A percentile compares a stretch with the other conserved stretches of the same genome.
Evolutionary conservation across 2,797 vertebrate species (phyloP).

Genomic region (Periparus ater): DNA sequence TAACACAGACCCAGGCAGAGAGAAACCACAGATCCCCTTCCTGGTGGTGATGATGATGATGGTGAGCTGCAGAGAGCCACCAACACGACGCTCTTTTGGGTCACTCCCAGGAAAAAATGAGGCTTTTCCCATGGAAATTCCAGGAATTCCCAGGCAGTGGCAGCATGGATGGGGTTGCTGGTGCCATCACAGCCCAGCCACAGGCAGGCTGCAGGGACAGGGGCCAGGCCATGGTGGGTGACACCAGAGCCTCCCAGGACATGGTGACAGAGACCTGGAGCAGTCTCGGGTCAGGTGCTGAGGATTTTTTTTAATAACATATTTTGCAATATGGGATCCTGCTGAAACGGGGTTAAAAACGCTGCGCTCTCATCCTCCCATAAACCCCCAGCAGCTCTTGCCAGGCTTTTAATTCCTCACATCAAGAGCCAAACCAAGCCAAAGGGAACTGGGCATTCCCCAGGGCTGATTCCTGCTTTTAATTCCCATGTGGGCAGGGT

Average conservation of each 20-base stretch:
- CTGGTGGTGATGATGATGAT: background rate
- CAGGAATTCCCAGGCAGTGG: background rate
- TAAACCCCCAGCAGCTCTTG: background rate
- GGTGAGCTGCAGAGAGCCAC: background rate
- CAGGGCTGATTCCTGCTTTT: background rate
- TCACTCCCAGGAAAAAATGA: background rate
- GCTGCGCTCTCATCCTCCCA: fast-evolving
- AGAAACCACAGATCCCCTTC: background rate
- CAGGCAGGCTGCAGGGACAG: background rate
- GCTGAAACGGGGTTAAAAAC: background rate
- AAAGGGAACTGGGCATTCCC: background rate
- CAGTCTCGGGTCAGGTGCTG: background rate
- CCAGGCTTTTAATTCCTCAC: background rate
- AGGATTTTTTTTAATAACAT: fast-evolving
- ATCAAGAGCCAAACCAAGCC: background rate
- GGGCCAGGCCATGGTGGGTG: background rate
- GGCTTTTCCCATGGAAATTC: background rate
- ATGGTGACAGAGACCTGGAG: fast-evolving
- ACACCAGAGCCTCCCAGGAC: background rate
- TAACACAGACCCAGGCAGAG: fast-evolving
- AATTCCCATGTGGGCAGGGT: background rate
- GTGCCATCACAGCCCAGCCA: fast-evolving
- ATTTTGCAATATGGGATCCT: background rate
- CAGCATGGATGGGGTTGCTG: background rate
- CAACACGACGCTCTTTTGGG: fast-evolving